Base-by-base conservation (phyloP, 2,888 invertebrate genomes). In the Bugula neritina region DNA sequence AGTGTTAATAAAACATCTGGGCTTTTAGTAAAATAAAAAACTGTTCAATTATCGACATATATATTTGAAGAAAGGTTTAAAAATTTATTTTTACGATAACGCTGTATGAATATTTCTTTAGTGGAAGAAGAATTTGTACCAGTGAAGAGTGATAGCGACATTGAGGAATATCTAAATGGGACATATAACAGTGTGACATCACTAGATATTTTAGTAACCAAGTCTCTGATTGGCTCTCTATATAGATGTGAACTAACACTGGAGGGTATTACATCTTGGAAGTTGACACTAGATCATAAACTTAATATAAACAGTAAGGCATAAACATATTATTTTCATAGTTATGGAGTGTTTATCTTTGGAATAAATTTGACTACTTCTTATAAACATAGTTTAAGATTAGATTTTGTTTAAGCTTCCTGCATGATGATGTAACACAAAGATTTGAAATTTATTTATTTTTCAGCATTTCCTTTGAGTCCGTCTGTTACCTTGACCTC, bases 181-280 rank as follows among this genome's bases (percentile, higher is more conserved):
- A 29, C 63, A 3, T 63, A 31, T 31, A 63, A 31, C 31, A 63
- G 10, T 31, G 10, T 31, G 10, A 5, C 31, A 63, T 27, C 2
- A 31, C n/a, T 63, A 31, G 27, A 25, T 31, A 27, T 63, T 13
- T 17, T 5, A 13, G 34, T 63, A 13, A 63, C 63, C 27, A 63
- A n/a, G 3, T 63, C 63, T 63, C 63, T 63, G 2, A 63, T 63
- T 63, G 63, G 63, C 63, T 27, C 63, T 31, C 10, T 63, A 5
- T 63, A 63, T 63, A 27, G 27, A 13, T 63, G 63, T 63, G 29
- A 63, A 27, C 31, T 63, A 2, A 63, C 63, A 31, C 34, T 63
- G 31, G 31, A 63, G 27, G 63, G 63, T 2, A 34, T 63, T 25
- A 43, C 43, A 43, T 25, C 31, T 2, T 63, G 63, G 63, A 31